Evolutionary conservation across 2,888 invertebrate genomes (phyloP), one percentile per base, ranked within the genome.

Genomic region (Rhyacophila evoluta): DNA sequence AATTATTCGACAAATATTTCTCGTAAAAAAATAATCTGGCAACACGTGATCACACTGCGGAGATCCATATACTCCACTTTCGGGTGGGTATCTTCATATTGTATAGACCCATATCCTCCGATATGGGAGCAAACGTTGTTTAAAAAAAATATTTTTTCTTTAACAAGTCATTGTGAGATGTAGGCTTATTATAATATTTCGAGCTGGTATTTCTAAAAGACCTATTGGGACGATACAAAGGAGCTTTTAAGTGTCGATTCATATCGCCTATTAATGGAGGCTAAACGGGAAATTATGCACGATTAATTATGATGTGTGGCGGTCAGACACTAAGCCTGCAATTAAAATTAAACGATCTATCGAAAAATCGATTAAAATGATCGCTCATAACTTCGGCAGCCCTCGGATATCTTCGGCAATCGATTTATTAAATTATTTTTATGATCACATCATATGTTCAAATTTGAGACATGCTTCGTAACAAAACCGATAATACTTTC

Each of bases 261-360:
- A 55, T 55, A 55, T 55, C 55, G 55, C 55, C 55, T 55, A 15
- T 79, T 81, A 81, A 81, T 81, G 78, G 79, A 72, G 75, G 70
- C 79, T 81, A 81, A 81, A 81, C 77, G 79, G 79, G 77, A 74
- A 75, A 81, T 78, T 81, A 81, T 79, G 77, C 79, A 77, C 72
- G 81, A 79, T 81, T 81, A 81, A 81, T 81, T 81, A 79, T 74
- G 77, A 73, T 70, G 77, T 77, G 81, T 74, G 67, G 76, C 76
- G 41, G 25, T 37, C 78, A 70, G 69, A 38, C 41, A 39, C 74
- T 68, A 28, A 81, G 78, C 81, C 81, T 67, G 75, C 77, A 81
- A 81, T 81, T 81, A 81, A 81, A 81, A 81, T 77, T 77, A 77
- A 81, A 77, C 81, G 81, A 81, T 81, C 79, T 75, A 79, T 81